These are phyloP conservation scores for Chloroclysta siterata DNA, from an alignment of 2,888 invertebrate species.

Conservation along the genomic window DNA sequence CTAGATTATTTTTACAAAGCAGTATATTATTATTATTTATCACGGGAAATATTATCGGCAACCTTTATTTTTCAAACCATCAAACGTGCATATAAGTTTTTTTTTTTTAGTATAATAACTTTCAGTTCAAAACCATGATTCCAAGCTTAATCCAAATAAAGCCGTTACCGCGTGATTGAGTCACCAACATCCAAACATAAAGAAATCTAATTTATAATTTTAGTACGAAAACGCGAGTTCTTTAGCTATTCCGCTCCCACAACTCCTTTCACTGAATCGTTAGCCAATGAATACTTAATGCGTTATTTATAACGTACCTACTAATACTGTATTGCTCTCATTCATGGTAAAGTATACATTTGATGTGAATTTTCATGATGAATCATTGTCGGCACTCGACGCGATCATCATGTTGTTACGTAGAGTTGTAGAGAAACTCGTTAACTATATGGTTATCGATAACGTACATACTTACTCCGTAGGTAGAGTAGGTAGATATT, in stretches of 20 bases:
- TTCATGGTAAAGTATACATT: conserved; percentile 29
- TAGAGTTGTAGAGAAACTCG: conserved; percentile 26
- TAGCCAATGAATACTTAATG: conserved; percentile 61
- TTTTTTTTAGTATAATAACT: too few species aligned
- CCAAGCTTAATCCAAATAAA: neutral
- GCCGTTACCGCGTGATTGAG: neutral
- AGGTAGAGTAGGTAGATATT: conserved; percentile 9
- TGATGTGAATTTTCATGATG: conserved; percentile 21
- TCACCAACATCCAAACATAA: neutral
- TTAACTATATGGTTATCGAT: conserved; percentile 2
- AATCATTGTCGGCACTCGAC: conserved; percentile 21
- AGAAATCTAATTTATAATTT: too few species aligned
- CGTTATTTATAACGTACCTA: conserved; percentile 46
- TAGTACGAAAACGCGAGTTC: too few species aligned
- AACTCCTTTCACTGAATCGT: conserved; percentile 2
- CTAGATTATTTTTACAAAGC: too few species aligned
- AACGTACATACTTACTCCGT: neutral
- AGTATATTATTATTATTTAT: too few species aligned
- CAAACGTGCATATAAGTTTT: too few species aligned
- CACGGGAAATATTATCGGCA: too few species aligned
- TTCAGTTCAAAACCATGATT: neutral
- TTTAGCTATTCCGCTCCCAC: conserved; percentile 7
- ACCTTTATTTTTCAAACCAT: too few species aligned
- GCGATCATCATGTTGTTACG: conserved; percentile 14
- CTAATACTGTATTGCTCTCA: conserved; percentile 51